phyloP scores from a whole-genome alignment of 2,113 vertebrate genomes.

The Vidua macroura region DNA sequence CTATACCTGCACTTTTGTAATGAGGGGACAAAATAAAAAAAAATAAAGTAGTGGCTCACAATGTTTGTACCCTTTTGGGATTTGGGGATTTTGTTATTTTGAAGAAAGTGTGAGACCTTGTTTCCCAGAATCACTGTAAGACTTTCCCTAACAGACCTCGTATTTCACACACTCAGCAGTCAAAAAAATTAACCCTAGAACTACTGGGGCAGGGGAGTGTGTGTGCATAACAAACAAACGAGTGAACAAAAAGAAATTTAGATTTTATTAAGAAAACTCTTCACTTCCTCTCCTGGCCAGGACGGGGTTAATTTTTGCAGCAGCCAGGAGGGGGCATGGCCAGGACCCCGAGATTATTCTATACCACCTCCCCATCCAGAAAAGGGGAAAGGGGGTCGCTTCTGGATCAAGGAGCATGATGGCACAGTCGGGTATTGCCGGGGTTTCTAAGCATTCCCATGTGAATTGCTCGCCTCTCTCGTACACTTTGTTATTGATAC shows the following conservation, averaged over 20 bases:
- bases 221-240: no score
- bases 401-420: accelerated
- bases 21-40: neutral
- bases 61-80: neutral
- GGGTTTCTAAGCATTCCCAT: neutral
- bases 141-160: neutral
- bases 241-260: neutral
- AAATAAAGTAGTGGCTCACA: neutral
- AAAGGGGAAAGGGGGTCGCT: neutral
- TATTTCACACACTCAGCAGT: slow-evolving; percentile 37
- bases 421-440: accelerated
- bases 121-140: slow-evolving; percentile 4
- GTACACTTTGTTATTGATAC: neutral
- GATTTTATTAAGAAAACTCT: neutral
- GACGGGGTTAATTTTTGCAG: neutral
- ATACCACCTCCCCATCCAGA: neutral
- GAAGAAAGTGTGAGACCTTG: neutral
- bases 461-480: accelerated
- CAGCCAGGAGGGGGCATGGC: neutral
- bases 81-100: neutral
- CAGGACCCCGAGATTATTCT: neutral
- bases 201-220: neutral
- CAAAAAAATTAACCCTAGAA: slow-evolving; percentile 6
- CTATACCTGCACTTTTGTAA: neutral
- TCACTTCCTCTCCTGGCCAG: neutral